Base-by-base conservation (phyloP, 2,888 invertebrate species). In the Salpingus planirostris region DNA sequence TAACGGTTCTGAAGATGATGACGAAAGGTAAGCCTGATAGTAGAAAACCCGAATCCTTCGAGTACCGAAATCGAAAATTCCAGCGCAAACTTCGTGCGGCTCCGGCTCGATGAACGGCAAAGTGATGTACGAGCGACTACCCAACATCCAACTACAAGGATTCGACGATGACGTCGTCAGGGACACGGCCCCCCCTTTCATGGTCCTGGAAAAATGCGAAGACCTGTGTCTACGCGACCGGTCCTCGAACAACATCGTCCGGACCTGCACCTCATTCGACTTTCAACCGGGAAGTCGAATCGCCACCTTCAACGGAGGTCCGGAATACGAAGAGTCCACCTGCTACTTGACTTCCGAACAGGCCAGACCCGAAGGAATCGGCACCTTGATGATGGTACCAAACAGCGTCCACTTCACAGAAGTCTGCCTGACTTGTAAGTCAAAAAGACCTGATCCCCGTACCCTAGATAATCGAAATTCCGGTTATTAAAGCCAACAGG, bases 331-430 rank as follows among this genome's bases (percentile, higher is more conserved):
- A 55, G 89, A 90, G 56, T 88, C 88, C 7, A 82, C 83, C 10
- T 90, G 90, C 56, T 89, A 86, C 59, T 64, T 91, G 42, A 87
- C 88, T 0, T 70, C 85, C 18, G 89, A 90, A 59, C 86, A 87
- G 44, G 84, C 88, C 0, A 78, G 80, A 29, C 89, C 90, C 0
- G 90, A 91, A 65, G 90, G 90, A 22, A 84, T 88, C 25, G 90
- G 89, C 18, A 84, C 81, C 42, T 71, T 90, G n/a, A 86, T 89
- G 76, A 72, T 86, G 34, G 86, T 88, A 5, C 88, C 88, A 1
- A 89, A 89, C 49, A 87, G 87, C 54, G 86, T 89, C 2, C 89
- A 90, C 58, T 90, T 89, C 59, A 86, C 85, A 31, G 90, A 90
- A 73, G 81, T 90, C 37, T 90, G 90, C 61, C 71, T 90, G 31